Percentiles rank a stretch among this genome's conserved stretches.
phyloP scores from a whole-genome alignment of 2,888 invertebrate genomes.

The Gymnocheta viridis region DNA sequence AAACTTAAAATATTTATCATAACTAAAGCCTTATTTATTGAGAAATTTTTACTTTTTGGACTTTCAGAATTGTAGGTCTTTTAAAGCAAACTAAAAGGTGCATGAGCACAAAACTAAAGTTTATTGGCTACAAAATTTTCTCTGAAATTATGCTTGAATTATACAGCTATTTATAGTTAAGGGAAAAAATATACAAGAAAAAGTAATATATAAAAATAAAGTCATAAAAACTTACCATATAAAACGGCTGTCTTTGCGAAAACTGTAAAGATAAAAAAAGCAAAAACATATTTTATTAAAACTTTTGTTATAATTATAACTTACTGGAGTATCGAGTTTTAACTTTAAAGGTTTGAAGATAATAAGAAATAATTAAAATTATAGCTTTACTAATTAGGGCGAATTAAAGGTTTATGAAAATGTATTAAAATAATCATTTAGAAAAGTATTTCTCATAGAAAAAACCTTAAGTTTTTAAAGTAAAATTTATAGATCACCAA shows the following conservation, averaged over 20 bases:
- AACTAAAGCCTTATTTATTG: background rate
- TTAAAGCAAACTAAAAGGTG: constrained; percentile 42
- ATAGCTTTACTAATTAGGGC: background rate
- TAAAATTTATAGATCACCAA: background rate
- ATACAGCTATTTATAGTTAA: constrained; percentile 22
- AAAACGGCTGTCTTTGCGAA: constrained; percentile 10
- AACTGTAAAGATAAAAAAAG: constrained; percentile 52
- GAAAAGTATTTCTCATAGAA: background rate
- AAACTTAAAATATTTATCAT: background rate
- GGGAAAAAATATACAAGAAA: background rate
- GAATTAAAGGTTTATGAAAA: background rate
- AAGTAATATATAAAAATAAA: background rate
- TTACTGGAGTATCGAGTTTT: background rate
- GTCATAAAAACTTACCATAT: constrained; percentile 45
- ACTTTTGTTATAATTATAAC: background rate
- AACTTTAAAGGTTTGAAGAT: background rate
- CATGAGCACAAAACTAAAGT: constrained; percentile 44
- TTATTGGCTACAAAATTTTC: constrained; percentile 11
- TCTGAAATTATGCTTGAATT: constrained; percentile 49
- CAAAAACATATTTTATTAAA: background rate
- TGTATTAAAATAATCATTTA: background rate
- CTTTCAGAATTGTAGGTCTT: constrained; percentile 46
- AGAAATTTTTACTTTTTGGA: background rate
- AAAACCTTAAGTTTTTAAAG: background rate
- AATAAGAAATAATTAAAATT: background rate